These are phyloP conservation scores for Candoia aspera DNA, from an alignment of 2,113 vertebrate species.

Conservation along the genomic window DNA sequence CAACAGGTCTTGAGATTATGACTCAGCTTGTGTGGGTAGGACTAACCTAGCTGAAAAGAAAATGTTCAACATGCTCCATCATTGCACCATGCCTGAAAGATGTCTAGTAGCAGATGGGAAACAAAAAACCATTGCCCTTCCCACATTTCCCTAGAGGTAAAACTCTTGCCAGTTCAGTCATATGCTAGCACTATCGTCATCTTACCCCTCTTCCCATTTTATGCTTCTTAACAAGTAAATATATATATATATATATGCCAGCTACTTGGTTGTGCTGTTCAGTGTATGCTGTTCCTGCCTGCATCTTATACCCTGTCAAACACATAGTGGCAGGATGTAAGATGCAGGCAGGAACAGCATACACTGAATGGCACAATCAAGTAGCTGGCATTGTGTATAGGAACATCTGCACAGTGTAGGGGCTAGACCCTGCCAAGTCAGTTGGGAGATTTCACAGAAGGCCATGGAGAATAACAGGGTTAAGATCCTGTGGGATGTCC, in stretches of 20 bases:
- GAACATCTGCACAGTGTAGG: background rate
- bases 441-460: background rate
- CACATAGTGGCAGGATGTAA: background rate
- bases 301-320: background rate
- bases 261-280: background rate
- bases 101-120: conserved; percentile 14
- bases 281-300: too few relatives aligned
- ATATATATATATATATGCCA: background rate
- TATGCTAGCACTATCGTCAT: background rate
- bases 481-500: background rate
- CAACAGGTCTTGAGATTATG: conserved; percentile 11
- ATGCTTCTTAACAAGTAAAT: background rate
- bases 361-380: background rate
- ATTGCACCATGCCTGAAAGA: background rate
- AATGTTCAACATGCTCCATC: background rate
- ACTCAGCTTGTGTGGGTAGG: conserved; percentile 6
- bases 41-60: background rate
- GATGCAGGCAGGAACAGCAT: background rate
- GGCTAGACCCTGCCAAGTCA: background rate
- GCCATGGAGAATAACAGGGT: background rate
- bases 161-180: background rate
- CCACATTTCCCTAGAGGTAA: background rate
- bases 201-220: background rate
- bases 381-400: background rate
- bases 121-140: background rate